phyloP scores from a whole-genome alignment of 2,888 invertebrate species.

The Macrophya alboannulata region DNA sequence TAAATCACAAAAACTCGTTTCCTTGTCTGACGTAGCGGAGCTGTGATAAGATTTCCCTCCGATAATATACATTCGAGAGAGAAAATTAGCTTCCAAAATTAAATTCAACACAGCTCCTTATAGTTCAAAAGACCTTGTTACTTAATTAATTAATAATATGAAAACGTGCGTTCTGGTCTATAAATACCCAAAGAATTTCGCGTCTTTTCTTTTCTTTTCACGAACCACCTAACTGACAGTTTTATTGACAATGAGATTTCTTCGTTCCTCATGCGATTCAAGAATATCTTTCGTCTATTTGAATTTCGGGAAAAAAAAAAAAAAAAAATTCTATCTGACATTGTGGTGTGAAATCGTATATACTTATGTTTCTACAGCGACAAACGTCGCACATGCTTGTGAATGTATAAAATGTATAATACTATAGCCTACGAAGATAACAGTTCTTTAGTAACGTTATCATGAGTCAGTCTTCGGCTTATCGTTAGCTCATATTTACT shows the following conservation, averaged over 20 bases:
- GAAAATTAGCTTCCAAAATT: background rate
- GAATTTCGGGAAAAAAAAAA: background rate
- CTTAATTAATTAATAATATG: background rate
- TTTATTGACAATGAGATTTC: background rate
- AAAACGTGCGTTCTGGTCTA: background rate
- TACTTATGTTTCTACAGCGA: conserved; percentile 3
- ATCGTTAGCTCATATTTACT: background rate
- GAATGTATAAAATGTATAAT: background rate
- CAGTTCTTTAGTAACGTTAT: conserved; percentile 17
- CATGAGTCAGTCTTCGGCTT: conserved; percentile 21
- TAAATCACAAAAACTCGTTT: background rate
- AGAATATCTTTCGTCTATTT: background rate
- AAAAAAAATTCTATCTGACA: background rate
- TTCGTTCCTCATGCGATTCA: background rate
- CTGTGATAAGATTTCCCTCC: background rate
- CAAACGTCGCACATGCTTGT: background rate
- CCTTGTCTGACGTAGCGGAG: background rate
- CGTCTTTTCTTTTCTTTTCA: no score
- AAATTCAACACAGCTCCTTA: background rate
- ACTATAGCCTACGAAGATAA: background rate
- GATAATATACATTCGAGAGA: no score
- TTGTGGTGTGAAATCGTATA: background rate
- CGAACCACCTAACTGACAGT: background rate
- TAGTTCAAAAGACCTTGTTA: background rate
- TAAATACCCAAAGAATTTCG: background rate